Base-by-base conservation (phyloP, 23 tunicate genomes). In the Styela clava region DNA sequence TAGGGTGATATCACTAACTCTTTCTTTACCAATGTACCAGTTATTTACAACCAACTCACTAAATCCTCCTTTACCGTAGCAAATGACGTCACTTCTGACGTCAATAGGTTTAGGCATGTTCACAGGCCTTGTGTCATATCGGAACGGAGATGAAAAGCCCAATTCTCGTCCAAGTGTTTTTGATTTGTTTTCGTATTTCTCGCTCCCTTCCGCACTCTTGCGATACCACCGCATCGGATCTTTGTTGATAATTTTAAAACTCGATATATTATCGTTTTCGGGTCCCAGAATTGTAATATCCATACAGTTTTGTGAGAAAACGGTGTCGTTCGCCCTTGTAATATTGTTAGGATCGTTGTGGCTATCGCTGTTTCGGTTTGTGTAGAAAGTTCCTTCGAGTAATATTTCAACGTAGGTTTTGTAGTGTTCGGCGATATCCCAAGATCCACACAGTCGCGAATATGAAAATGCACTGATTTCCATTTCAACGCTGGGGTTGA, bases 351-450 rank as follows among this genome's bases (percentile, higher is more conserved):
- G 9, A 23, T 51, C 52, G 20, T 31, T 74, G 21, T 16, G n/a
- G 79, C 68, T 21, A 36, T 85, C 90, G 27, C 90, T 83, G 12
- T 44, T 44, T 12, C 56, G 9, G 7, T 7, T 44, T 52, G 86
- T 87, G 16, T 71, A 34, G 63, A 86, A 74, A 24, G 97, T 70
- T 2, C 97, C 97, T 86, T 91, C 97, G 0, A 82, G 37, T 2
- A 52, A 33, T 25, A 91, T 73, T 64, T 91, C 97, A 30, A 86
- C 97, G 61, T 82, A 91, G 19, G 87, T 85, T 52, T 91, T 91
- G 30, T 51, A 24, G 63, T 91, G 97, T 82, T 91, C 87, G 63
- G 89, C 86, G 65, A 91, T 91, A 29, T 91, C 97, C 97, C 97
- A 91, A 5, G 97, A 91, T 2, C 97, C 97, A 73, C 77, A 91